Base-by-base conservation (phyloP, 2,888 invertebrate species). In the Priocnemis perturbator region DNA sequence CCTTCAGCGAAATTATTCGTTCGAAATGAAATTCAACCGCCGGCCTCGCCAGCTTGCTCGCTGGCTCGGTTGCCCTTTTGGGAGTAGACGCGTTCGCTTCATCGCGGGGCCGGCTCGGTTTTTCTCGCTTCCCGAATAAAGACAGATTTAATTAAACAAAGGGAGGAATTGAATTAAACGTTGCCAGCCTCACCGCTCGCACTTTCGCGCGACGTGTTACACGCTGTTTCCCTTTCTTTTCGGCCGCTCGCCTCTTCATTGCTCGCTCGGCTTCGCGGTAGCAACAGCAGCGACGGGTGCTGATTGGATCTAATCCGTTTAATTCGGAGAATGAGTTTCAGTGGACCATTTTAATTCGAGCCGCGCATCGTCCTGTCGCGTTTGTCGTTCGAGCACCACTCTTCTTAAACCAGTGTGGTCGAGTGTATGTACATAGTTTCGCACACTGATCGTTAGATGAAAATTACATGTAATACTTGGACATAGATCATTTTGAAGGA, bases 231-330 rank as follows among this genome's bases (percentile, higher is more conserved):
- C 7, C 37, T 11, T 37, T 37, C 37, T 9, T 37, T 11, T 11
- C 73, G 60, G 52, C 59, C 50, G 30, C 44, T 62, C 44, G 37
- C 59, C 62, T 66, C 64, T 37, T 63, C 26, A 60, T 55, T 55
- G 47, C 58, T 14, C 48, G 21, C 17, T 23, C 57, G 19, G 37
- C 37, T 37, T 37, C 37, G 37, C 37, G 37, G 37, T 37, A 37
- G 37, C 37, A 37, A 48, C 37, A 60, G 48, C 65, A 52, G 57
- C 69, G 71, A 63, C 62, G 74, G 75, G 80, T 78, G 84, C 82
- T 86, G 86, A 86, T 86, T 86, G 86, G 83, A 83, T 85, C 81
- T 86, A 86, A 87, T 86, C 85, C 83, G 83, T 86, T 87, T 87
- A 85, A 87, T 85, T 85, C 84, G 80, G 80, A 77, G 85, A 86